Evolutionary conservation across 23 tunicate genomes (phyloP).

Genomic region (Ciona savignyi): DNA sequence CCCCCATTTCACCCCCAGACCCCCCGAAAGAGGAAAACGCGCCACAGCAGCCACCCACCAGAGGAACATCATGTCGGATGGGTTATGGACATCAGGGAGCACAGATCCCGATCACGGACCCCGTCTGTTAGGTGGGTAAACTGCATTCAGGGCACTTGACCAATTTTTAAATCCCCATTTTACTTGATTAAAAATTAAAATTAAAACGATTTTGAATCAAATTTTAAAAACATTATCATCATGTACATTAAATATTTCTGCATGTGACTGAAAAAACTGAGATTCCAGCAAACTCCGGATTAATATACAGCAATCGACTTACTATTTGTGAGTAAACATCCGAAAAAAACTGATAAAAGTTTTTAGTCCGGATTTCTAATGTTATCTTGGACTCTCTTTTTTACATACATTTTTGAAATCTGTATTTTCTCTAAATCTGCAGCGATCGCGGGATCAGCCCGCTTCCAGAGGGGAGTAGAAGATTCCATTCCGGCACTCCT

Average conservation of each 20-base stretch:
- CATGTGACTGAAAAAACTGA: no score
- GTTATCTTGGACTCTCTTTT: not conserved
- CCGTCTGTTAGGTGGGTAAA: conserved; percentile 60
- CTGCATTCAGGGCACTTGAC: not conserved
- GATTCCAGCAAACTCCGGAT: no score
- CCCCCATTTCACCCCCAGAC: conserved; percentile 67
- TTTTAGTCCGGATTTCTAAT: not conserved
- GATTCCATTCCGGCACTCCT: conserved; percentile 21
- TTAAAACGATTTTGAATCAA: no score
- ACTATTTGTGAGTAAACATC: no score
- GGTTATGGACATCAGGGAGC: conserved; percentile 82
- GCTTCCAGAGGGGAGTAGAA: conserved; percentile 8
- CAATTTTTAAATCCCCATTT: not conserved
- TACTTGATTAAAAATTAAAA: not conserved
- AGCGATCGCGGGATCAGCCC: conserved; percentile 30
- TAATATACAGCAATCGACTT: no score
- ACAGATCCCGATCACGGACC: conserved; percentile 67
- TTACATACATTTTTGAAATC: not conserved
- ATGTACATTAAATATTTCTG: no score
- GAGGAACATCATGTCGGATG: conserved; percentile 87
- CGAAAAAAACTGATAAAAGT: not conserved
- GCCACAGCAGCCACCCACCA: conserved; percentile 87
- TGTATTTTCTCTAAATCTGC: not conserved
- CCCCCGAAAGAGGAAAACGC: conserved; percentile 82
- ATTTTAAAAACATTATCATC: no score